A percentile compares a stretch with the other conserved stretches of the same genome.
Conservation (phyloP, 2,888 invertebrate species). For the Parnassius mnemosyne region DNA sequence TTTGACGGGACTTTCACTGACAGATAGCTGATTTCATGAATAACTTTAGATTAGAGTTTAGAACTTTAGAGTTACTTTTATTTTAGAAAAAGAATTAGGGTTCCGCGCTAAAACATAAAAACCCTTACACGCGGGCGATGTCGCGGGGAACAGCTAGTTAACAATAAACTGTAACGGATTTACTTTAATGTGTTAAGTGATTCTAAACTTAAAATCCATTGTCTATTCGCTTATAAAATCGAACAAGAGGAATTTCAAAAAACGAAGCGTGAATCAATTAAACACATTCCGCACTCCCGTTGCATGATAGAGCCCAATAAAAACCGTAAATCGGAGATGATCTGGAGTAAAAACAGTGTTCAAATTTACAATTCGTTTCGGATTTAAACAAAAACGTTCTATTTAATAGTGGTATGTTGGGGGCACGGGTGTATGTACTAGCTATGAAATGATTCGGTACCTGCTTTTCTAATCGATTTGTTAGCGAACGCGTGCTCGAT, state of each 20-base stretch:
- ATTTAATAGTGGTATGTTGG: constrained; percentile 71
- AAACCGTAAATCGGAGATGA: constrained; percentile 67
- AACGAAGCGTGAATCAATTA: constrained; percentile 68
- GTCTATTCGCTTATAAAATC: constrained; percentile 52
- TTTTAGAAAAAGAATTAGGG: too few species aligned
- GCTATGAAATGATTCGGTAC: constrained; percentile 35
- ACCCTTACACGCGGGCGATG: too few species aligned
- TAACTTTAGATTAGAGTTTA: too few species aligned
- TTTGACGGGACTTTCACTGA: too few species aligned
- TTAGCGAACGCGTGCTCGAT: constrained; percentile 67
- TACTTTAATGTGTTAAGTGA: constrained; percentile 31
- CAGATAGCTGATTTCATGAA: too few species aligned
- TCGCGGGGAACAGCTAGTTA: too few species aligned
- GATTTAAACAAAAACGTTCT: constrained; percentile 79
- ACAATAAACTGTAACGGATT: constrained; percentile 18
- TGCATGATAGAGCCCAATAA: constrained; percentile 69
- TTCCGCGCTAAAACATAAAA: too few species aligned
- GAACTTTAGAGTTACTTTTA: too few species aligned
- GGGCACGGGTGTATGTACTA: constrained; percentile 54
- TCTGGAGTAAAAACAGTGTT: constrained; percentile 73
- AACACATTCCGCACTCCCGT: constrained; percentile 68
- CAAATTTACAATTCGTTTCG: constrained; percentile 75
- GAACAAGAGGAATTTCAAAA: constrained; percentile 43
- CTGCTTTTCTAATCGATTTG: constrained; percentile 68
- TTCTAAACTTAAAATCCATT: constrained; percentile 28